Evolutionary conservation across 2,888 invertebrate species (phyloP).

Genomic region (Macrophya annulata): DNA sequence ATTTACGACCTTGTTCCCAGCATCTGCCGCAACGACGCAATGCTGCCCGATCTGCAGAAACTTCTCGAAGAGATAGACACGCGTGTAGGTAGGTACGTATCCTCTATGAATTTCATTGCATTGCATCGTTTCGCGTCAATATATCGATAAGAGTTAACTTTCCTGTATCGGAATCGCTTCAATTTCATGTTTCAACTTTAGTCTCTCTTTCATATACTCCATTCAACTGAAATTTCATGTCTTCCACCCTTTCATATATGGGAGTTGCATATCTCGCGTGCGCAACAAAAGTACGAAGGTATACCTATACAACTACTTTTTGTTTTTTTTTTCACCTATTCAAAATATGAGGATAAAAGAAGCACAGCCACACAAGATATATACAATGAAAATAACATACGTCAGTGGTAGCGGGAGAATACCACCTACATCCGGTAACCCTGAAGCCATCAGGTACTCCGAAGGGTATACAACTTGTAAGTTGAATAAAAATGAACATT

Average conservation of each 20-base stretch:
- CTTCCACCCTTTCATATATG: background rate
- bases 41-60: background rate
- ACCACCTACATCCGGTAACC: constrained; percentile 75
- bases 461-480: background rate
- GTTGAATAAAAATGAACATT: background rate
- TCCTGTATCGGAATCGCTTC: constrained; percentile 18
- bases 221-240: background rate
- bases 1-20: constrained; percentile 70
- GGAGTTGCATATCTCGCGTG: constrained; percentile 10
- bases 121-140: constrained; percentile 13
- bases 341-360: background rate
- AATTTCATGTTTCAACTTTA: constrained; percentile 38
- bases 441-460: constrained; percentile 64
- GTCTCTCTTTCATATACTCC: background rate
- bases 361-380: background rate
- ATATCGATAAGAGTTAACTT: constrained; percentile 26
- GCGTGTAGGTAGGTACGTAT: constrained; percentile 2
- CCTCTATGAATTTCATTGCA: background rate
- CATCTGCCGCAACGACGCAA: constrained; percentile 36
- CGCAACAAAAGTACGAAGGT: no score
- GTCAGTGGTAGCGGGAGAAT: constrained; percentile 74
- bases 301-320: background rate
- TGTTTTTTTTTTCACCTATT: background rate
- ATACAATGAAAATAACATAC: constrained; percentile 60
- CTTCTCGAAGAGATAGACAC: constrained; percentile 42